Evolutionary conservation across 2,113 vertebrate species (phyloP).

Genomic region (Euleptes europaea): DNA sequence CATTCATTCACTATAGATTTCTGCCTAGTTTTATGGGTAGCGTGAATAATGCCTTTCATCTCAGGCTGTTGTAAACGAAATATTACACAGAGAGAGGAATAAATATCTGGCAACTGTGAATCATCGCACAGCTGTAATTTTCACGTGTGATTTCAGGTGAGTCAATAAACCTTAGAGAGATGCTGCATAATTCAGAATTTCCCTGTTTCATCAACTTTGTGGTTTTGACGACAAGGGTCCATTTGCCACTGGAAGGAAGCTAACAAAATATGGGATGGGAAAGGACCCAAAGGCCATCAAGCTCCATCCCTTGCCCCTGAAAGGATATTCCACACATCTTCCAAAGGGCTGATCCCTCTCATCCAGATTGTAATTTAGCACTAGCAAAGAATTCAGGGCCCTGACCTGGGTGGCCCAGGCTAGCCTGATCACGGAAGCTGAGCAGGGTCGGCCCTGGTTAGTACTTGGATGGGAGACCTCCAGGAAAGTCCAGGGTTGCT

Average conservation of each 20-base stretch:
- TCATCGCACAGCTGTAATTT: background rate
- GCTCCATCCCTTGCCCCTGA: background rate
- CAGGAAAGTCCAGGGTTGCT: too few relatives aligned
- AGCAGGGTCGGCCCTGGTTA: too few relatives aligned
- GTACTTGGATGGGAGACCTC: too few relatives aligned
- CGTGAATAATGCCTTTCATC: background rate
- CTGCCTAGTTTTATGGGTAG: background rate
- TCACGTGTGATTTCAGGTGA: background rate
- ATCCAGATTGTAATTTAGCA: background rate
- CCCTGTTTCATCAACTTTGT: background rate
- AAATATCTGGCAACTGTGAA: background rate
- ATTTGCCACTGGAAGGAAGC: fast-evolving
- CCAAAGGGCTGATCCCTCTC: background rate
- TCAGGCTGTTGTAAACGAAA: background rate
- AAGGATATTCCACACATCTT: background rate
- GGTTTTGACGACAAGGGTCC: slow-evolving; percentile 11
- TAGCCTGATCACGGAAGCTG: too few relatives aligned
- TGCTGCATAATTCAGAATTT: background rate
- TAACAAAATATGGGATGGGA: background rate
- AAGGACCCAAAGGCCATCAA: background rate
- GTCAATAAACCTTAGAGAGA: background rate
- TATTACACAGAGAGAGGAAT: background rate
- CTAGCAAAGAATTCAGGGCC: background rate
- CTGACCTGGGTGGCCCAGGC: too few relatives aligned
- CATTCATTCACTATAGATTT: fast-evolving